Evolutionary conservation across 2,797 vertebrate genomes (phyloP), one percentile per base, ranked within the genome.

Genomic region (Pterois miles): DNA sequence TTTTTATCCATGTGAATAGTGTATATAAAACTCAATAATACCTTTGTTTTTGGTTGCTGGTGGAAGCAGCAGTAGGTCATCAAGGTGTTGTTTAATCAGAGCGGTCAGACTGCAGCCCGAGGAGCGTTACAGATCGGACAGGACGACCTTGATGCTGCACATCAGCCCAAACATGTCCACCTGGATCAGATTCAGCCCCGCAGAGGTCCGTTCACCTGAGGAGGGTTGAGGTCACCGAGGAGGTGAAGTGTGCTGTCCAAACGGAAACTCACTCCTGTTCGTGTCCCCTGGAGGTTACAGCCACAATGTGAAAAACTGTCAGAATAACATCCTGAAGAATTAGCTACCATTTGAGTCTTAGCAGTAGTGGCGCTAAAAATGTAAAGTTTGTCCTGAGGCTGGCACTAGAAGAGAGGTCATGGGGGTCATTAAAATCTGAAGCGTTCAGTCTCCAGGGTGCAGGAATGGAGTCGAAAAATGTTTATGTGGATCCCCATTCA

Each of bases 51-150:
- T 68, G 14, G 31, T n/a, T 62, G 29, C 54, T 64, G 52, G 20
- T 59, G 53, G 63, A 33, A 36, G 71, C 65, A 72, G 34, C 78
- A 54, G 33, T 14, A 40, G 64, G 71, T 80, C 70, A 70, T 43
- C 70, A 79, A 91, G 84, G 90, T 88, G 78, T 50, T 79, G 70
- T 76, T 57, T 80, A 84, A 91, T 85, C 6, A 5, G 69, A 86
- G 76, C 6, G 11, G 88, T 85, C 83, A 87, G 88, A 12, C 62
- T 62, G 67, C 53, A 70, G 76, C 80, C 82, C 0, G 60, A 62
- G 88, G 88, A 71, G 43, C 1, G 1, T 27, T 46, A 53, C 58
- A 11, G 40, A 70, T 82, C 48, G 14, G 76, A 82, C 80, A 79
- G 64, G 36, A 48, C 6, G 74, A 91, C 89, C 89, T 87, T 87